These are phyloP conservation scores for Podarcis raffonei DNA, from an alignment of 2,113 vertebrate species.

Conservation along the genomic window DNA sequence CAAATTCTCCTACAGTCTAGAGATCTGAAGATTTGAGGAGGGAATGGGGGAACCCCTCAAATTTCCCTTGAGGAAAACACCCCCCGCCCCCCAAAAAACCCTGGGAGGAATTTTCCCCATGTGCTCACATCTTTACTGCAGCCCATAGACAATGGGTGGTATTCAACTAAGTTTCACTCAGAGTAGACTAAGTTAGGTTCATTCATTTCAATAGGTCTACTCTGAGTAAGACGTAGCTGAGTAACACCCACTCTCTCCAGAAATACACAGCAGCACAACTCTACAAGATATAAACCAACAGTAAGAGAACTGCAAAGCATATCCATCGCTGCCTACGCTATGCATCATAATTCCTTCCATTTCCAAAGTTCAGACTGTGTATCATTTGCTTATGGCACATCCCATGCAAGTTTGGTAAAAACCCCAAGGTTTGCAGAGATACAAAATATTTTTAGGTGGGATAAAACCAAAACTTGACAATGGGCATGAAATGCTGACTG, in stretches of 20 bases:
- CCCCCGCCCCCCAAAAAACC: too few species aligned
- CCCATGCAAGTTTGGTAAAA: not conserved
- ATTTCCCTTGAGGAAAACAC: too few species aligned
- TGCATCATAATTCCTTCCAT: not conserved
- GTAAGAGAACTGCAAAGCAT: not conserved
- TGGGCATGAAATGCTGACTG: not conserved
- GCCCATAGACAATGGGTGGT: too few species aligned
- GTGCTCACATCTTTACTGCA: too few species aligned
- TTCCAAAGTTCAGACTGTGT: not conserved
- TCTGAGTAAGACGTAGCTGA: too few species aligned
- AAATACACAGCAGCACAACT: not conserved
- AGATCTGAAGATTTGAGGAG: not conserved
- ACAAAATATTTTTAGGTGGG: not conserved
- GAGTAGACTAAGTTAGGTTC: too few species aligned
- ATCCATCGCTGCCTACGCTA: not conserved
- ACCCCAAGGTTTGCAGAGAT: not conserved
- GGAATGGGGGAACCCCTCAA: too few species aligned
- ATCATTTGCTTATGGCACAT: not conserved
- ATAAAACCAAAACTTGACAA: not conserved
- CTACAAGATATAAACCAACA: not conserved
- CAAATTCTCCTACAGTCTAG: not conserved
- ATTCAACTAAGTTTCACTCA: too few species aligned
- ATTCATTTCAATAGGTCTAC: too few species aligned
- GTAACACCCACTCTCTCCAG: not conserved
- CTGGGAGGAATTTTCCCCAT: too few species aligned